A percentile compares a stretch with the other conserved stretches of the same genome.
phyloP scores from a whole-genome alignment of 92 coral and sea anemone genomes.

The Porites cylindrica region DNA sequence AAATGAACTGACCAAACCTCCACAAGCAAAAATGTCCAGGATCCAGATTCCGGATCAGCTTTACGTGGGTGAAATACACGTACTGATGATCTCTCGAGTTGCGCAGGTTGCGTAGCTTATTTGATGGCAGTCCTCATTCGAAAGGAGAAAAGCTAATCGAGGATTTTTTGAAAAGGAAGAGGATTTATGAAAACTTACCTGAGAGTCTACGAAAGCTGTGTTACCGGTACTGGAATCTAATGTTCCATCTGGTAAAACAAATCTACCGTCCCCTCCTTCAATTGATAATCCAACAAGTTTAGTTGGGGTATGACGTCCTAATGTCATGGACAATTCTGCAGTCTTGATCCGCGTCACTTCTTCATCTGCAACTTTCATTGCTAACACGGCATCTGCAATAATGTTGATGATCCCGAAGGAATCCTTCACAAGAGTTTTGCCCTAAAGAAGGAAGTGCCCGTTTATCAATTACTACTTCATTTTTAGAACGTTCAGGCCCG shows the following conservation, averaged over 20 bases:
- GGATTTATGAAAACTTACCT: conserved; percentile 18
- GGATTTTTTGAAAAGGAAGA: no score
- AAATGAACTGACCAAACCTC: no score
- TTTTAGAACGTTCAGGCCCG: no score
- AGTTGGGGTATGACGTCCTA: conserved; percentile 37
- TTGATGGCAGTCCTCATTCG: no score
- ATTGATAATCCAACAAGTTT: conserved; percentile 24
- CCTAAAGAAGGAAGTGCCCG: not conserved
- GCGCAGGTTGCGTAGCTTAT: no score
- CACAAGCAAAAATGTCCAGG: no score
- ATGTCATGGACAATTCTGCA: conserved; percentile 23
- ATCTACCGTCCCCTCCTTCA: conserved; percentile 34
- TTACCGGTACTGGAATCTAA: not conserved
- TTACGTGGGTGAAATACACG: no score
- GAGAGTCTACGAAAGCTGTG: conserved; percentile 38
- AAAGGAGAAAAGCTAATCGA: no score
- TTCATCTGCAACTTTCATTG: conserved; percentile 45
- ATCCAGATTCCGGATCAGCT: no score
- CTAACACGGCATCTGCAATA: conserved; percentile 33
- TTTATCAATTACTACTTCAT: not conserved
- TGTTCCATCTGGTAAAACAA: conserved; percentile 39
- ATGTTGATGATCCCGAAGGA: conserved; percentile 23
- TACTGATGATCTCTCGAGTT: no score
- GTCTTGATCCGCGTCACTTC: conserved; percentile 25
- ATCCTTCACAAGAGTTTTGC: conserved; percentile 11